phyloP scores from a whole-genome alignment of 2,888 invertebrate genomes.

The Phorcus lineatus region DNA sequence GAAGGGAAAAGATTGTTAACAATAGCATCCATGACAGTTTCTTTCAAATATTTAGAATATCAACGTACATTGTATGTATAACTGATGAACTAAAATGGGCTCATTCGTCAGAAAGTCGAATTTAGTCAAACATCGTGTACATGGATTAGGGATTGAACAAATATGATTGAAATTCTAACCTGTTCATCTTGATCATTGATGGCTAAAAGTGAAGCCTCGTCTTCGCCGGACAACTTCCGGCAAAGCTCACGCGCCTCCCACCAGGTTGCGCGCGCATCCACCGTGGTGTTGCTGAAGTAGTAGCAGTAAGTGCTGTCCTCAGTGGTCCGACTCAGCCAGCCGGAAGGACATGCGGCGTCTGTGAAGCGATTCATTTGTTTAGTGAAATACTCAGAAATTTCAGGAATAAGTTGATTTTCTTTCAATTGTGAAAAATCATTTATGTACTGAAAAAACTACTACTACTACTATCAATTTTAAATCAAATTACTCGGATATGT shows the following conservation, averaged over 20 bases:
- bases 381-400: too few species aligned
- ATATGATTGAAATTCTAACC: too few species aligned
- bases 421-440: neutral
- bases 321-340: constrained; percentile 42
- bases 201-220: constrained; percentile 49
- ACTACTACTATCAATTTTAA: too few species aligned
- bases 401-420: neutral
- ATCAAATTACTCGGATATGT: too few species aligned
- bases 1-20: neutral
- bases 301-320: constrained; percentile 49
- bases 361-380: constrained; percentile 8
- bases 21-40: too few species aligned
- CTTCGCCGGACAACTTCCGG: constrained; percentile 38
- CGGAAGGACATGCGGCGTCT: constrained; percentile 51
- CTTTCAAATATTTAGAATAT: too few species aligned
- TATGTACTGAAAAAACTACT: too few species aligned
- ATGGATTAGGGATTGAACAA: too few species aligned
- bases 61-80: too few species aligned
- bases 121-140: too few species aligned
- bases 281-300: constrained; percentile 47
- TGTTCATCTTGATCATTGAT: constrained; percentile 42
- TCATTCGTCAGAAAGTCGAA: too few species aligned
- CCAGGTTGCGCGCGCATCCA: constrained; percentile 38
- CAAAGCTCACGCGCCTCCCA: constrained; percentile 54
- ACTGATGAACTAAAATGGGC: too few species aligned